Percentiles rank a stretch among this genome's conserved stretches.
phyloP scores from a whole-genome alignment of 2,888 invertebrate genomes.

The Tachina grossa region DNA sequence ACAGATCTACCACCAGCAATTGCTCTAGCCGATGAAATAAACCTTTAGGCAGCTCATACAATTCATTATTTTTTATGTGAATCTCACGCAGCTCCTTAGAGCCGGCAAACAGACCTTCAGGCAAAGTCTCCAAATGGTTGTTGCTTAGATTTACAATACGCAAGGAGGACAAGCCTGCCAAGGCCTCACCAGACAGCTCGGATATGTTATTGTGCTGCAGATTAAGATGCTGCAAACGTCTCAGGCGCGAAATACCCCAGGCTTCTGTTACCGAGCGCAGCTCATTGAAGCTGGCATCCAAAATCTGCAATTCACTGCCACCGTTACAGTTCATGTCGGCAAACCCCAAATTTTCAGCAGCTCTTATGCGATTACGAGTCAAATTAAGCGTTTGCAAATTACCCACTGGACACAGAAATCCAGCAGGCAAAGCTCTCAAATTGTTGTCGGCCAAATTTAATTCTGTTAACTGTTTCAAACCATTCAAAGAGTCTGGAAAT shows the following conservation, averaged over 20 bases:
- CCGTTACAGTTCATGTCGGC: slow-evolving; percentile 85
- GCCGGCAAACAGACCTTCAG: slow-evolving; percentile 91
- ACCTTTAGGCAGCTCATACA: slow-evolving; percentile 91
- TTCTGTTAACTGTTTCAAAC: slow-evolving; percentile 90
- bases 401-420: slow-evolving; percentile 90
- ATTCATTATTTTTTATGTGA: slow-evolving; percentile 92
- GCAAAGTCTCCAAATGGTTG: slow-evolving; percentile 91
- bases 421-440: slow-evolving; percentile 90
- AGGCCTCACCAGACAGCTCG: slow-evolving; percentile 90
- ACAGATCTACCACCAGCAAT: slow-evolving; percentile 91
- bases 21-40: slow-evolving; percentile 93
- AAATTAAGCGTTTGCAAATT: slow-evolving; percentile 93
- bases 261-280: slow-evolving; percentile 88
- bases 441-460: slow-evolving; percentile 93
- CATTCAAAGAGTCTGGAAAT: slow-evolving; percentile 88
- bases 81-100: slow-evolving; percentile 92
- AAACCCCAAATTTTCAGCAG: slow-evolving; percentile 90
- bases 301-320: slow-evolving; percentile 87
- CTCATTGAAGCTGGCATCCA: slow-evolving; percentile 93
- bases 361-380: slow-evolving; percentile 91
- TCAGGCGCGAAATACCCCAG: slow-evolving; percentile 89
- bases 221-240: slow-evolving; percentile 90
- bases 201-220: slow-evolving; percentile 93
- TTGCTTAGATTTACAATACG: slow-evolving; percentile 93
- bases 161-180: slow-evolving; percentile 90